Base-by-base conservation (phyloP, 1,140 invertebrate species). In the Sminthurides bifidus region DNA sequence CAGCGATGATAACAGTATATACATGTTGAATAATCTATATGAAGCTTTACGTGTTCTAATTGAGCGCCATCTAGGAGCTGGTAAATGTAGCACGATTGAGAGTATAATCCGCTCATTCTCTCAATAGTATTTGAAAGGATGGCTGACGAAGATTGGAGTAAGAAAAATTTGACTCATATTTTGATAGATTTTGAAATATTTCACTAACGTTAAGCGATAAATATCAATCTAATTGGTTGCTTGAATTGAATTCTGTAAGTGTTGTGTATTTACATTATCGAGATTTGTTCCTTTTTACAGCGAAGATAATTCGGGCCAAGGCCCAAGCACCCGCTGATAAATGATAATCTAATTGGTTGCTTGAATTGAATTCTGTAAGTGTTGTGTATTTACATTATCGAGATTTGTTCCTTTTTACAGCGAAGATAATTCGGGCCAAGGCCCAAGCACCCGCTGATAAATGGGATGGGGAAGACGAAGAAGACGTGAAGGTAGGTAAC, bases 381-480 rank as follows among this genome's bases (percentile, higher is more conserved):
- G n/a, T n/a, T n/a, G n/a, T n/a, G n/a, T n/a, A n/a, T n/a, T n/a
- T n/a, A n/a, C n/a, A n/a, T n/a, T n/a, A n/a, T n/a, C 33, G 10
- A 37, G 33, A 37, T 37, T 43, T 43, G n/a, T n/a, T n/a, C n/a
- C n/a, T n/a, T n/a, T n/a, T n/a, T n/a, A n/a, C n/a, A n/a, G n/a
- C n/a, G n/a, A 14, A 23, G 45, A 23, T 48, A 48, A 48, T 15
- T 48, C 15, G 6, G 24, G 24, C 21, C 29, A 26, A n/a, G 58
- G 24, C 49, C 52, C 41, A 61, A 52, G n/a, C 59, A 44, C 29
- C 48, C 15, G 31, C 37, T 52, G 56, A 86, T 71, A 87, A 83
- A 77, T 90, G 86, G 86, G 84, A 85, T 70, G 87, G 85, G 51
- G 86, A 91, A 70, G 87, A 91, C 69, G 83, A 85, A 56, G 84